Conservation (phyloP, 2,797 vertebrate species). For the Tympanoctomys barrerae region DNA sequence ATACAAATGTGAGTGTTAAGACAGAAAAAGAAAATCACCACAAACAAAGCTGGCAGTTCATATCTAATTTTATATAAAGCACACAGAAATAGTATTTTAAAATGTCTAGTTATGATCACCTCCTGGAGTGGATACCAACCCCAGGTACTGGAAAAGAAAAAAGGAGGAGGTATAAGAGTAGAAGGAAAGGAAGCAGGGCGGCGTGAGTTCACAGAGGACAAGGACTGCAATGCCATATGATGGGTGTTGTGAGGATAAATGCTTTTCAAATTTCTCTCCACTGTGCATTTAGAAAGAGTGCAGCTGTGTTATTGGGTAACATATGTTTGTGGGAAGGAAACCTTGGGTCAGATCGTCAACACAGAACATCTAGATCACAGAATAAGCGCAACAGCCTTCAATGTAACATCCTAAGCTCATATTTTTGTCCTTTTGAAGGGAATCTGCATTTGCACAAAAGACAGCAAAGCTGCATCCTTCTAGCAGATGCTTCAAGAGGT, state of each 20-base stretch:
- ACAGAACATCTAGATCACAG: not conserved
- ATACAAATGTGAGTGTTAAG: not conserved
- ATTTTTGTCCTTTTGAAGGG: not conserved
- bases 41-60: not conserved
- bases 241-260: not conserved
- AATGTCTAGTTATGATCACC: not conserved
- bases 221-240: accelerated
- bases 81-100: not conserved
- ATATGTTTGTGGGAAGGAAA: constrained; percentile 5
- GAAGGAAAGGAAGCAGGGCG: not conserved
- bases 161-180: not conserved
- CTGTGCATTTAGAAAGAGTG: not conserved
- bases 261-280: not conserved
- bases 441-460: not conserved
- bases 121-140: not conserved
- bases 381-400: not conserved
- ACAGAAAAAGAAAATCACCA: not conserved
- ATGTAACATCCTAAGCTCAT: not conserved
- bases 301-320: constrained; percentile 8
- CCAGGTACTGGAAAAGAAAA: not conserved
- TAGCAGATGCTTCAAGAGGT: not conserved
- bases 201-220: not conserved
- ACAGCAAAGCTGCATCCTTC: not conserved
- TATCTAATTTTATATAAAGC: constrained; percentile 11
- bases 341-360: not conserved